Percentiles rank a stretch among this genome's conserved stretches.
phyloP scores from a whole-genome alignment of 2,113 vertebrate genomes.

The Zosterops japonicus region DNA sequence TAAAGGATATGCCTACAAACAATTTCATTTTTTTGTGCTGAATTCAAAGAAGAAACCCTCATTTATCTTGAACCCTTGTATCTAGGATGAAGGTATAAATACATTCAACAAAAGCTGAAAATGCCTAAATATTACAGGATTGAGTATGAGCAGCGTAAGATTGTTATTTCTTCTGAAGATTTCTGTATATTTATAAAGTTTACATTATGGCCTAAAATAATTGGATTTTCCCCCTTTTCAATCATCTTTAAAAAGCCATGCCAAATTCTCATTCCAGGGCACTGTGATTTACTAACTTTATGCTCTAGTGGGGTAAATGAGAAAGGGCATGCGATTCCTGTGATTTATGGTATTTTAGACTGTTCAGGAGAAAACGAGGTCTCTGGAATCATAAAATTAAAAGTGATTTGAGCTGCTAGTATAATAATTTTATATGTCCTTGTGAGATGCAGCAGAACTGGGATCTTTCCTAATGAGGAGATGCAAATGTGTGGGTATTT shows the following conservation, averaged over 20 bases:
- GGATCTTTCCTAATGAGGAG: not conserved
- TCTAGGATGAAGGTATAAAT: not conserved
- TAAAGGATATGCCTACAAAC: not conserved
- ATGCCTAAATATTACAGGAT: not conserved
- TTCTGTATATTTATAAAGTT: not conserved
- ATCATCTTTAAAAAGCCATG: not conserved
- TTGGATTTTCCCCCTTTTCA: not conserved
- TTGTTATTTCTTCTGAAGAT: not conserved
- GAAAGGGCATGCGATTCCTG: not conserved
- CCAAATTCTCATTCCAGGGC: not conserved
- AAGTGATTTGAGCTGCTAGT: not conserved
- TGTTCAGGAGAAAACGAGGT: not conserved
- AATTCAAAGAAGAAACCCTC: not conserved
- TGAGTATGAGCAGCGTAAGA: not conserved
- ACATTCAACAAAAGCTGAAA: not conserved
- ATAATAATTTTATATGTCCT: not conserved
- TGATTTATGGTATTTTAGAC: not conserved
- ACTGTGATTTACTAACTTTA: not conserved
- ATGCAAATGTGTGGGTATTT: not conserved
- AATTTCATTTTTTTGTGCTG: not conserved
- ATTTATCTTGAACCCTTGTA: not conserved
- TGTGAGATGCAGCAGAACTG: not conserved
- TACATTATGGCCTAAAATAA: not conserved
- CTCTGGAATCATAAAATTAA: not conserved
- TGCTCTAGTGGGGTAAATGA: not conserved